Base-by-base conservation (phyloP, 2,888 invertebrate species). In the Thumatha senex region DNA sequence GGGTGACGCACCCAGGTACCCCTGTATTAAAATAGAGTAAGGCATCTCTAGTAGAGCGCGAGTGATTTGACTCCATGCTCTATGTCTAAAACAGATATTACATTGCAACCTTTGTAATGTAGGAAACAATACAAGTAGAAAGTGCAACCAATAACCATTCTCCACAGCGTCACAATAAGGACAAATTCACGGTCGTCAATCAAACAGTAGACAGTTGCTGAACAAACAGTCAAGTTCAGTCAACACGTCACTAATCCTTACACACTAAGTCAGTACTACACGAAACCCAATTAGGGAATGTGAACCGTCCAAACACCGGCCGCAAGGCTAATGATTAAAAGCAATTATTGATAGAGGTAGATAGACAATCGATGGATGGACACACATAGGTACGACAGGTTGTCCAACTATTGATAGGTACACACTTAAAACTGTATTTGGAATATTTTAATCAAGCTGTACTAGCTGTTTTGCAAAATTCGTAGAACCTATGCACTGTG, bases 261-360 rank as follows among this genome's bases (percentile, higher is more conserved):
- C 49, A 67, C 39, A 64, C 54, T 51, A 59, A 67, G 66, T 63
- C 61, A 61, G 54, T 43, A 39, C 45, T 46, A 48, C 45, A 55
- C 54, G 51, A 60, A 69, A 70, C 70, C 68, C 70, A 70, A 69
- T 69, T 69, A 67, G 68, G 41, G 58, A 54, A 56, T 56, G 48
- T 49, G 54, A 54, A 48, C 56, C 54, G 67, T 67, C 52, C 72
- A 76, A 77, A 78, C 77, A 74, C 48, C 53, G 57, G 56, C 61
- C 57, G 51, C 54, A 48, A 53, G 53, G 68, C 65, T 76, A 72
- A 78, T 78, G 68, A 78, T 78, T 72, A 74, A 73, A 73, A 72
- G 75, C 73, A 69, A 74, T 78, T 78, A 78, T 78, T 75, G 74
- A 73, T 77, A 63, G 67, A 67, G 56, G 41, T 47, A 50, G 59